phyloP scores from a whole-genome alignment of 2,888 invertebrate genomes.

The Polydrusus tereticollis region DNA sequence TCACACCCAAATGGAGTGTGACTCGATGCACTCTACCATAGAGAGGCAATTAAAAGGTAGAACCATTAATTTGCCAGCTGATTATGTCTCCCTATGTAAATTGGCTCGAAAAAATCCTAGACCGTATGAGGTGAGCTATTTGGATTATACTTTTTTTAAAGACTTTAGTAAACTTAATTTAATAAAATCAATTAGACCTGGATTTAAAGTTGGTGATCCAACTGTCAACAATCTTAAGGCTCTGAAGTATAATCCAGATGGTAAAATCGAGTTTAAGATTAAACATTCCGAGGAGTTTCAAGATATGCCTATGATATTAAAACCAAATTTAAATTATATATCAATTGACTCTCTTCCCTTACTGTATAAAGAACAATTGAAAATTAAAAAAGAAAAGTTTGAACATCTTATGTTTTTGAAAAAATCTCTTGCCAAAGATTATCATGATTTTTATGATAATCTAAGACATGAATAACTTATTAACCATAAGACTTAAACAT shows the following conservation, averaged over 20 bases:
- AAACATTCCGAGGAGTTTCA: not conserved
- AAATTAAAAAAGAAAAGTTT: slow-evolving; percentile 18
- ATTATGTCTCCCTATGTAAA: not conserved
- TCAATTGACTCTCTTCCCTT: not conserved
- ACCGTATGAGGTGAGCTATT: not conserved
- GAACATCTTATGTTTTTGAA: not conserved
- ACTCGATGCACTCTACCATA: slow-evolving; percentile 1
- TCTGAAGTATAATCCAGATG: slow-evolving; percentile 2
- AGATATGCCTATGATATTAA: not conserved
- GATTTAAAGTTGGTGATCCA: slow-evolving; percentile 16
- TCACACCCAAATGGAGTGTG: too few species aligned
- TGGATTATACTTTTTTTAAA: slow-evolving; percentile 14
- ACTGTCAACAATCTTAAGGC: slow-evolving; percentile 2
- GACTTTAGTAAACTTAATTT: slow-evolving; percentile 5
- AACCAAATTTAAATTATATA: not conserved
- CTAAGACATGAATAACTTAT: not conserved
- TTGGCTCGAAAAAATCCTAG: not conserved
- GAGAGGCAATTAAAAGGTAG: not conserved
- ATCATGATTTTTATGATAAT: not conserved
- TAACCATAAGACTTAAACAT: not conserved
- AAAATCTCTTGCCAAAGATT: not conserved
- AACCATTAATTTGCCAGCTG: slow-evolving; percentile 2
- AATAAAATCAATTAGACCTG: slow-evolving; percentile 6
- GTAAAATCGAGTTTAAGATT: not conserved
- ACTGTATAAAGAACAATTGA: not conserved